phyloP scores from a whole-genome alignment of 1,140 invertebrate species.

The Mercenaria mercenaria region DNA sequence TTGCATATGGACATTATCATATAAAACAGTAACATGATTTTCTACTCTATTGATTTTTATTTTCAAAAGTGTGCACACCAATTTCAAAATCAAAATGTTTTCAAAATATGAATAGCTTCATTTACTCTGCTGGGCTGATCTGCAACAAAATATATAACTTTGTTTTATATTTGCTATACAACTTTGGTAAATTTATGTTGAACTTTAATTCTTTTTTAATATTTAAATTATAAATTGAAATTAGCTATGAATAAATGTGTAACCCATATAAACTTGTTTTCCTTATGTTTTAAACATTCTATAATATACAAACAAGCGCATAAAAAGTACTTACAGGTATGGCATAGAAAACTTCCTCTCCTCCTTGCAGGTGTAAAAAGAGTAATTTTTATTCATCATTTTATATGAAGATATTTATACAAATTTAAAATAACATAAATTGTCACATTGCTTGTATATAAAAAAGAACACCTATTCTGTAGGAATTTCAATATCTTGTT shows the following conservation, averaged over 20 bases:
- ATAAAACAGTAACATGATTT: neutral
- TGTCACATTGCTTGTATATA: no score
- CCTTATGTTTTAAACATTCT: no score
- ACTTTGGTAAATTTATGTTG: neutral
- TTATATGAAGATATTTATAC: no score
- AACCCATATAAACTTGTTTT: no score
- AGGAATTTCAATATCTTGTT: no score
- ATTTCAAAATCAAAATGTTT: neutral
- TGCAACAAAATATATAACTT: neutral
- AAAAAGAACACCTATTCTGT: no score
- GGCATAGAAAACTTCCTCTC: neutral
- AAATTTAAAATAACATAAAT: no score
- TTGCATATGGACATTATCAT: slow-evolving; percentile 27
- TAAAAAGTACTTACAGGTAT: neutral
- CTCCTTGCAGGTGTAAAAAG: no score
- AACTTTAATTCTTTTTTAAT: neutral
- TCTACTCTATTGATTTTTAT: neutral
- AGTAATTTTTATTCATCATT: no score
- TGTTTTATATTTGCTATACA: neutral
- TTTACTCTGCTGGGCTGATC: neutral
- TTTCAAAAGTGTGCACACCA: neutral
- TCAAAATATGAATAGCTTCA: neutral
- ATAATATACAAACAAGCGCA: no score
- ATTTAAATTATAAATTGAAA: neutral
- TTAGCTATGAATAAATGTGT: no score